A percentile compares a stretch with the other conserved stretches of the same genome.
phyloP scores from a whole-genome alignment of 2,888 invertebrate genomes.

The Drosophila meridionalis region DNA sequence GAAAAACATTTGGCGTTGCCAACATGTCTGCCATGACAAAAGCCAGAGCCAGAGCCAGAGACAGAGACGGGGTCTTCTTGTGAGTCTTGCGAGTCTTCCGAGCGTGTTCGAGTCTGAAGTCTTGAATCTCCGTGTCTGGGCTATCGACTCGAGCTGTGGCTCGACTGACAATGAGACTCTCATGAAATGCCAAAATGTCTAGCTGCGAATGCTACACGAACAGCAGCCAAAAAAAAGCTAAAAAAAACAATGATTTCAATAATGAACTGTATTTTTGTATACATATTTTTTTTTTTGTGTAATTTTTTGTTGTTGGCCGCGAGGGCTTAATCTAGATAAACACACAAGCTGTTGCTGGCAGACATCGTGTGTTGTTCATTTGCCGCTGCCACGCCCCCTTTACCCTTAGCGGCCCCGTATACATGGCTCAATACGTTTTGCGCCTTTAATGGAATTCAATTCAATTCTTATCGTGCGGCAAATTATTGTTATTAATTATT shows the following conservation, averaged over 20 bases:
- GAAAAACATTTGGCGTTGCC: conserved; percentile 76
- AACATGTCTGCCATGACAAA: conserved; percentile 79
- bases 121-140: conserved; percentile 45
- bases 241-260: conserved; percentile 73
- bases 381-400: conserved; percentile 44
- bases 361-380: conserved; percentile 65
- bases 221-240: conserved; percentile 36
- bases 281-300: conserved; percentile 26
- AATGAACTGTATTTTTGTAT: conserved; percentile 69
- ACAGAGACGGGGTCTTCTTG: conserved; percentile 9
- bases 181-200: conserved; percentile 81
- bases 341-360: conserved; percentile 49
- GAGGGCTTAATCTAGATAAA: conserved; percentile 80
- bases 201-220: conserved; percentile 70
- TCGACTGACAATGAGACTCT: conserved; percentile 66
- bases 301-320: conserved; percentile 45
- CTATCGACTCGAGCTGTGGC: conserved; percentile 34
- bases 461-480: conserved; percentile 82
- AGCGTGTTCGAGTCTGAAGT: conserved; percentile 18
- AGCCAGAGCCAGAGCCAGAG: conserved; percentile 41
- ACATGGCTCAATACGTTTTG: conserved; percentile 76
- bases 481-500: conserved; percentile 82
- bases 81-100: conserved; percentile 13
- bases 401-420: conserved; percentile 30
- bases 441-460: conserved; percentile 82